These are phyloP conservation scores for Lutraria lutraria DNA, from an alignment of 2,888 invertebrate species.

Conservation along the genomic window DNA sequence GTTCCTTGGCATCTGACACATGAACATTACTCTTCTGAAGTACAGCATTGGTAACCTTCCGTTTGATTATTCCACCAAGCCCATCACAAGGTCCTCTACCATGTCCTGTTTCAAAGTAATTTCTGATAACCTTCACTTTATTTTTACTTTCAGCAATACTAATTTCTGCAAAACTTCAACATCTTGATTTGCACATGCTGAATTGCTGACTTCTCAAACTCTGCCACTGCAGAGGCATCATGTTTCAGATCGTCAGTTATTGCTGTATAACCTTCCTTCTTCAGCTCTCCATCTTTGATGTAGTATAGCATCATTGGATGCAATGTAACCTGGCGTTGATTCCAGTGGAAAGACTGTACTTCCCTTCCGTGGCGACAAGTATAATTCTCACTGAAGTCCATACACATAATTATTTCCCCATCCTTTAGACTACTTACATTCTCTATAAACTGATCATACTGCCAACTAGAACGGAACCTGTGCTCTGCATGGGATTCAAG, in stretches of 20 bases:
- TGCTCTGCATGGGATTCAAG: too few species aligned
- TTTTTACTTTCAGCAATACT: not conserved
- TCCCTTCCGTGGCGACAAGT: conserved; percentile 43
- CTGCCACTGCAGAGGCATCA: conserved; percentile 28
- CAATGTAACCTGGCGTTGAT: conserved; percentile 44
- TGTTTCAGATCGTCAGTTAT: conserved; percentile 47
- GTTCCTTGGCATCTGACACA: not conserved
- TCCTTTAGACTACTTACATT: too few species aligned
- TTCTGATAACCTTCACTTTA: not conserved
- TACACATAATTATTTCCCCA: conserved; percentile 30
- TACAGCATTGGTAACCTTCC: conserved; percentile 18
- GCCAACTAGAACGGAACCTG: too few species aligned
- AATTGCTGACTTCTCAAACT: conserved; percentile 32
- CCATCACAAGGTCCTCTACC: conserved; percentile 36
- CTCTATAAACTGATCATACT: too few species aligned
- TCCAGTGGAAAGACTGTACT: conserved; percentile 50
- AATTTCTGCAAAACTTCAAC: conserved; percentile 36
- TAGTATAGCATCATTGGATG: conserved; percentile 41
- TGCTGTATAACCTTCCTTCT: conserved; percentile 10
- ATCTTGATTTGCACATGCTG: too few species aligned
- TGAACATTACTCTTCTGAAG: not conserved
- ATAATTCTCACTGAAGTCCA: conserved; percentile 51
- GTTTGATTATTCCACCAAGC: conserved; percentile 22
- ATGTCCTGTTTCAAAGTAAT: conserved; percentile 32
- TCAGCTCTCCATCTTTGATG: not conserved